A percentile compares a stretch with the other conserved stretches of the same genome.
These are phyloP conservation scores for Ennomos fuscantarius DNA, from an alignment of 2,888 invertebrate genomes.

Conservation along the genomic window DNA sequence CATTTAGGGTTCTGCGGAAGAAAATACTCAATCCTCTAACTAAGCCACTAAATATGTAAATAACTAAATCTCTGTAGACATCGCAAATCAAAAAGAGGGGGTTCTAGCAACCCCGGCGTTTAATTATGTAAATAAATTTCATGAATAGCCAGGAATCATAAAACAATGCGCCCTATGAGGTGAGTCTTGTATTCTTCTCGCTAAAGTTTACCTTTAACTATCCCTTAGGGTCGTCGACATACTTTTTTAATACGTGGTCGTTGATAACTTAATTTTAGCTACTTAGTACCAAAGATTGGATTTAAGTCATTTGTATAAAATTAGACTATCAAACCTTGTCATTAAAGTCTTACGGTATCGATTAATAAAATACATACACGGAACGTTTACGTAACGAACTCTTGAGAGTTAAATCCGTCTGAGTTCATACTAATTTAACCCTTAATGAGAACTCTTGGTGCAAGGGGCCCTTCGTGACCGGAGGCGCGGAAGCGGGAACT, in stretches of 20 bases:
- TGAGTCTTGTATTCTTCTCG: conserved; percentile 58
- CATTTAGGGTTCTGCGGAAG: background rate
- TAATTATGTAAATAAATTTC: conserved; percentile 84
- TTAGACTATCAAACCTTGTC: conserved; percentile 39
- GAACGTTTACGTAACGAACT: conserved; percentile 60
- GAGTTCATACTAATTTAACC: conserved; percentile 67
- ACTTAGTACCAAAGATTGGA: conserved; percentile 17
- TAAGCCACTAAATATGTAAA: conserved; percentile 76
- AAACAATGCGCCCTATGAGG: conserved; percentile 78
- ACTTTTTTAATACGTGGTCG: conserved; percentile 46
- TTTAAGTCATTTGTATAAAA: conserved; percentile 4
- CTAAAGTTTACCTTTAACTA: conserved; percentile 74
- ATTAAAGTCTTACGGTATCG: conserved; percentile 42
- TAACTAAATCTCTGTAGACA: conserved; percentile 74
- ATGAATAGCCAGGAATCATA: conserved; percentile 76
- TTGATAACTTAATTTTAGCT: conserved; percentile 16
- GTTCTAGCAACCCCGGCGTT: conserved; percentile 63
- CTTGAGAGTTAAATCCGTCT: conserved; percentile 57
- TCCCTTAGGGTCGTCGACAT: no score
- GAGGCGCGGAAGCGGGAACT: conserved; percentile 73
- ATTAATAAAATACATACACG: conserved; percentile 51
- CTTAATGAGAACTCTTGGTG: conserved; percentile 70
- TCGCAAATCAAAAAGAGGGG: conserved; percentile 74
- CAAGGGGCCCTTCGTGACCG: conserved; percentile 64
- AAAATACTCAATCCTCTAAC: conserved; percentile 48